Base-by-base conservation (phyloP, 2,113 vertebrate genomes). In the Pachypanchax playfairii region DNA sequence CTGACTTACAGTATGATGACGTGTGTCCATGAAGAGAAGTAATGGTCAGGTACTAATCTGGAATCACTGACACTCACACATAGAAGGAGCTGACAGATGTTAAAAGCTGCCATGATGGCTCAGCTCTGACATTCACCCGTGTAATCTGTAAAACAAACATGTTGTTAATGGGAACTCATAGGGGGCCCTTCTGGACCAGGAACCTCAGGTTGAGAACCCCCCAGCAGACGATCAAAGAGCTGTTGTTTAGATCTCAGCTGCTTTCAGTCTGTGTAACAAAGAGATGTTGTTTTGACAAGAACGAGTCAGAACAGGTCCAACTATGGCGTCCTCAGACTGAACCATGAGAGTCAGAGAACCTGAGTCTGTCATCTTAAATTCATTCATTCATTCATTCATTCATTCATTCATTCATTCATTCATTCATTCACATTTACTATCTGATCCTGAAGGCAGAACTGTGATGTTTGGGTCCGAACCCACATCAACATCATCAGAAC, bases 241-340 rank as follows among this genome's bases (percentile, higher is more conserved):
- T 3, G 55, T 3, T 72, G 71, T 75, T 66, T 77, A 70, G 77
- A 56, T 2, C 17, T 43, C 6, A 50, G 58, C 39, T 17, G 78
- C 22, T 50, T 62, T 63, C 35, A 15, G 49, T 66, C 26, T 79
- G 80, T 75, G n/a, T n/a, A n/a, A n/a, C n/a, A n/a, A n/a, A n/a
- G n/a, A n/a, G n/a, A n/a, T n/a, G n/a, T n/a, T 85, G 83, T 87
- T 85, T 70, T 87, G 85, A 83, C 83, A 85, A 15, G 54, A 49
- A 61, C 77, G 0, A 17, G 82, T 83, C 56, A 3, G 62, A 50
- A 74, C 85, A 83, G 47, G 80, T 80, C 35, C 21, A 11, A 12
- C 38, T 36, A 6, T 15, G 63, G 49, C 67, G 82, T 75, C 76
- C 85, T 80, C 54, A 26, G 15, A 1, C 4, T 85, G 85, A 83